Base-by-base conservation (phyloP, 2,113 vertebrate genomes). In the Odontophorus gujanensis region DNA sequence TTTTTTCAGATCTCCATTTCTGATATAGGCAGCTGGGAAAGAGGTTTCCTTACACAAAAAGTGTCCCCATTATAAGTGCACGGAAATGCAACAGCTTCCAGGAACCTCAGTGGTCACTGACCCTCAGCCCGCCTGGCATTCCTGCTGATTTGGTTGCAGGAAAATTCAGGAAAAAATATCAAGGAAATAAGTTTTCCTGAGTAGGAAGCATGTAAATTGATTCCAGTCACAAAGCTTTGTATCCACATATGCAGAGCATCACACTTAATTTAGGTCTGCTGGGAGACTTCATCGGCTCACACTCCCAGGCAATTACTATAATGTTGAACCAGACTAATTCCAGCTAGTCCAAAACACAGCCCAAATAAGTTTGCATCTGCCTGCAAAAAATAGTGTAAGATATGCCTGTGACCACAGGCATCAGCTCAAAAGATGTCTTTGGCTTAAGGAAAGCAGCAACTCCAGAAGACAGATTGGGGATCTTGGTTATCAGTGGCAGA, bases 291-390 rank as follows among this genome's bases (percentile, higher is more conserved):
- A 76, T 30, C 85, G 95, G 78, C 55, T 80, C 63, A 55, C 50
- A 74, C 32, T 48, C 50, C 17, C 36, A 1, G 9, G 24, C 76
- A 80, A 53, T 73, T 53, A 62, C 66, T 59, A 30, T n/a, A 90
- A 53, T 34, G 57, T 26, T 74, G 47, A 93, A 77, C 42, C n/a
- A 80, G 53, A 57, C 48, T 16, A 50, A 85, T 75, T 48, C 61
- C 85, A 91, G 75, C n/a, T 62, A 87, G 53, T 22, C 71, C 85
- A 94, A 81, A 92, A 75, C 13, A 85, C 36, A 92, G 71, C 45
- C 59, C 85, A 91, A 42, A 79, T 32, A 80, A 73, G 14, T 76
- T 30, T 77, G 55, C 81, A 84, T 79, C 84, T 80, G 59, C 25
- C 72, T 95, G 67, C 36, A 77, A 63, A 87, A 90, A 55, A 55